Conservation (phyloP, 2,888 invertebrate species). For the Pheosia gnoma region DNA sequence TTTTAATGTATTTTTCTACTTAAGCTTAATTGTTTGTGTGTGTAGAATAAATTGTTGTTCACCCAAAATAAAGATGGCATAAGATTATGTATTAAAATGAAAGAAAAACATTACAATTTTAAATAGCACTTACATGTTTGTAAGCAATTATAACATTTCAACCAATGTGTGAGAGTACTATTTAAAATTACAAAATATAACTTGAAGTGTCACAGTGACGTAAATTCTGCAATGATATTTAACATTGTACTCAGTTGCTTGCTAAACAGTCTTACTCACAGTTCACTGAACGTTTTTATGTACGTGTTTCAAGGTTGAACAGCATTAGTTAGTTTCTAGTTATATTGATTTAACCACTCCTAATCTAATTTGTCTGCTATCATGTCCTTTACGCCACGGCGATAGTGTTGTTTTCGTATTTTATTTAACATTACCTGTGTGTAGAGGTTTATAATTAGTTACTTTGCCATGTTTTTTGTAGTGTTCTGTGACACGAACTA, state of each 20-base stretch:
- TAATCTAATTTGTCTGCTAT: constrained; percentile 41
- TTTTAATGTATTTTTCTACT: too few relatives aligned
- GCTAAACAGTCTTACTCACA: constrained; percentile 27
- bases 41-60: too few relatives aligned
- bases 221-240: constrained; percentile 1
- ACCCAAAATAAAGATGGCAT: too few relatives aligned
- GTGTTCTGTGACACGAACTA: constrained; percentile 6
- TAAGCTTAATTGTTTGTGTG: too few relatives aligned
- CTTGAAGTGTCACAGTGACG: neutral
- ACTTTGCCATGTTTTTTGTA: neutral
- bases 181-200: neutral
- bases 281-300: constrained; percentile 42
- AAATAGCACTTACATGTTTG: too few relatives aligned
- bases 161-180: too few relatives aligned
- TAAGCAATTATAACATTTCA: too few relatives aligned
- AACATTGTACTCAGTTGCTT: constrained; percentile 8
- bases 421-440: constrained; percentile 9
- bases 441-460: neutral
- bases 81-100: too few relatives aligned
- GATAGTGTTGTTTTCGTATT: constrained; percentile 23
- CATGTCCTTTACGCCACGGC: constrained; percentile 12
- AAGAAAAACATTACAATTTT: too few relatives aligned
- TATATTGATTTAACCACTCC: constrained; percentile 44
- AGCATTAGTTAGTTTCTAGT: constrained; percentile 21
- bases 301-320: constrained; percentile 38